These are phyloP conservation scores for Parelbella ahira DNA, from an alignment of 2,888 invertebrate species.

Conservation along the genomic window DNA sequence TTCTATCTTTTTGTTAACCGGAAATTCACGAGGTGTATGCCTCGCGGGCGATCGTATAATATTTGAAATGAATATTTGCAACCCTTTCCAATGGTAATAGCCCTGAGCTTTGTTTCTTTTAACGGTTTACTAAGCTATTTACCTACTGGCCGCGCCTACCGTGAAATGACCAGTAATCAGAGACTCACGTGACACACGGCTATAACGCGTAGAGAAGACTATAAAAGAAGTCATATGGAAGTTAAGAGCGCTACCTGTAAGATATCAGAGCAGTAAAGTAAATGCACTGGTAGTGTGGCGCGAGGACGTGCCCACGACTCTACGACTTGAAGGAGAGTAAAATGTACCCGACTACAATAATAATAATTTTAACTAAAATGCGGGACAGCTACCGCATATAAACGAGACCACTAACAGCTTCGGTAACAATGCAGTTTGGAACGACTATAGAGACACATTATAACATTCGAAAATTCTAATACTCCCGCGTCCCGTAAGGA, in stretches of 20 bases:
- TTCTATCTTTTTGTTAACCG: slow-evolving; percentile 66
- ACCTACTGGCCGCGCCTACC: too few species aligned
- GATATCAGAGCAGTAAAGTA: slow-evolving; percentile 79
- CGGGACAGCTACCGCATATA: too few species aligned
- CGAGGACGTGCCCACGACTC: slow-evolving; percentile 58
- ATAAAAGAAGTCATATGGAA: slow-evolving; percentile 76
- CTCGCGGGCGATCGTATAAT: slow-evolving; percentile 14
- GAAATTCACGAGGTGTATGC: slow-evolving; percentile 59
- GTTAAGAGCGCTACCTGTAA: slow-evolving; percentile 78
- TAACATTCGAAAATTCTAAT: too few species aligned
- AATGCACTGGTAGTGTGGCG: slow-evolving; percentile 65
- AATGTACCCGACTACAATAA: slow-evolving; percentile 18
- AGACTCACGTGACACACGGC: slow-evolving; percentile 71
- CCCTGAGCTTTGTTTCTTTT: too few species aligned
- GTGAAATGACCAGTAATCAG: slow-evolving; percentile 42
- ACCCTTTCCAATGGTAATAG: not conserved
- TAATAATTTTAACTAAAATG: not conserved
- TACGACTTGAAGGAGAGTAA: slow-evolving; percentile 14
- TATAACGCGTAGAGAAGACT: slow-evolving; percentile 71
- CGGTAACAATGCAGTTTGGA: too few species aligned
- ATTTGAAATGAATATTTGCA: slow-evolving; percentile 6
- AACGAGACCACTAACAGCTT: too few species aligned
- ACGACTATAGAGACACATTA: too few species aligned
- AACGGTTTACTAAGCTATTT: too few species aligned
- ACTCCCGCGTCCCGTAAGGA: slow-evolving; percentile 7